phyloP scores from a whole-genome alignment of 2,113 vertebrate species.

The Pangasianodon gigas region DNA sequence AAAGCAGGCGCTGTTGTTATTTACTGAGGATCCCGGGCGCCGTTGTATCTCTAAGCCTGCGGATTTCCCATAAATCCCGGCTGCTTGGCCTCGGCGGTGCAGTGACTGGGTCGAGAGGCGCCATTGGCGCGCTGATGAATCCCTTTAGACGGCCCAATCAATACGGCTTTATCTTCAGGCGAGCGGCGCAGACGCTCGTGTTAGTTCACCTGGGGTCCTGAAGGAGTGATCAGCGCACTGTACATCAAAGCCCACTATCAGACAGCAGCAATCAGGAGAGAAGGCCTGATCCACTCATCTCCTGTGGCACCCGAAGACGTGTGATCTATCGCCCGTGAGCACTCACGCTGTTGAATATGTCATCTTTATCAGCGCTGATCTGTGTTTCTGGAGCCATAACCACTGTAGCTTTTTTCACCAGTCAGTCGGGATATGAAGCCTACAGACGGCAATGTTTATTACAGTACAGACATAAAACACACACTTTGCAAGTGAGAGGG shows the following conservation, averaged over 20 bases:
- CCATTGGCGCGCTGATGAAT: constrained; percentile 91
- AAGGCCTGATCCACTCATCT: constrained; percentile 54
- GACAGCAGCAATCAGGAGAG: constrained; percentile 52
- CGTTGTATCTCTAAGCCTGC: constrained; percentile 80
- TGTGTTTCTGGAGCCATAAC: constrained; percentile 44
- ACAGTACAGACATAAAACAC: neutral
- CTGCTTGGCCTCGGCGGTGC: constrained; percentile 74
- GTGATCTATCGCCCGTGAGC: constrained; percentile 50
- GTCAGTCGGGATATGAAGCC: constrained; percentile 34
- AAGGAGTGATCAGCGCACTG: constrained; percentile 60
- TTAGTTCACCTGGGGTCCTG: constrained; percentile 73
- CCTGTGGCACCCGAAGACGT: constrained; percentile 48
- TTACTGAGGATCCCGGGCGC: constrained; percentile 72
- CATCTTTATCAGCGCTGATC: constrained; percentile 55
- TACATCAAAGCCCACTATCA: constrained; percentile 58
- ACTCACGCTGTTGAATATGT: constrained; percentile 44
- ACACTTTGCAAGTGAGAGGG: neutral
- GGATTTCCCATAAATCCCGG: constrained; percentile 85
- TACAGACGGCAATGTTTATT: constrained; percentile 18
- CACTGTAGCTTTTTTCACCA: constrained; percentile 34
- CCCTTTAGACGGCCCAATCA: constrained; percentile 89
- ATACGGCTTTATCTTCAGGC: constrained; percentile 84
- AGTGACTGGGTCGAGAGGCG: constrained; percentile 54
- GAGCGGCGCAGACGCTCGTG: constrained; percentile 70
- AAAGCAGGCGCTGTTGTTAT: constrained; percentile 68